A percentile compares a stretch with the other conserved stretches of the same genome.
phyloP scores from a whole-genome alignment of 2,113 vertebrate species.

The Dipodomys stephensi region DNA sequence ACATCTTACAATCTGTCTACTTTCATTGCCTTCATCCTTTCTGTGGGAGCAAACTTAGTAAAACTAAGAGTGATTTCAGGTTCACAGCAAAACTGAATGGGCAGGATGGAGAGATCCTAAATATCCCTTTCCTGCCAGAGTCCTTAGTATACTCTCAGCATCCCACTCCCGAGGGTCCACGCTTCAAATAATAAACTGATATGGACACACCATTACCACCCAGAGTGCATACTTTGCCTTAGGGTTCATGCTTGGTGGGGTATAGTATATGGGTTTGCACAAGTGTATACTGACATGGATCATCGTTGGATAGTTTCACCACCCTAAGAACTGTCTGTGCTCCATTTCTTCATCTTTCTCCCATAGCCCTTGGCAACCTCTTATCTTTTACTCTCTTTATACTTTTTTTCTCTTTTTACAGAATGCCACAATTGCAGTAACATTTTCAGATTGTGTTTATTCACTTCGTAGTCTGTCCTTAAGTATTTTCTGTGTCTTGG shows the following conservation, averaged over 20 bases:
- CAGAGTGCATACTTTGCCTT: not conserved
- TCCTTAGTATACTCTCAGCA: too few species aligned
- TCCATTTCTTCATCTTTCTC: not conserved
- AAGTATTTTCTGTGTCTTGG: not conserved
- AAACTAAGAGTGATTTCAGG: not conserved
- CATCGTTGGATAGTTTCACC: not conserved
- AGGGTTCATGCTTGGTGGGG: not conserved
- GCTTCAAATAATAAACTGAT: not conserved
- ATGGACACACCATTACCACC: not conserved
- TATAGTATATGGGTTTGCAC: not conserved
- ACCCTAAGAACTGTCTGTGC: not conserved
- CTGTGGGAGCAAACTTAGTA: not conserved
- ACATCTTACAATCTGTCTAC: not conserved
- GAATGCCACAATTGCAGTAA: not conserved
- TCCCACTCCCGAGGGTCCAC: not conserved
- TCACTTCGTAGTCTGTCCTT: not conserved
- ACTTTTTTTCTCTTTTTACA: not conserved
- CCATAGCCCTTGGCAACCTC: not conserved
- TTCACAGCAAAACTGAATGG: not conserved
- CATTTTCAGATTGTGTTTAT: not conserved
- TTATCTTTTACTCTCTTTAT: not conserved
- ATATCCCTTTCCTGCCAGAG: too few species aligned
- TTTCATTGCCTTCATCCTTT: not conserved
- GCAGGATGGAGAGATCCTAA: not conserved
- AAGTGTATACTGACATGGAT: not conserved